phyloP scores from a whole-genome alignment of 1,140 invertebrate genomes.

The Ruditapes philippinarum region DNA sequence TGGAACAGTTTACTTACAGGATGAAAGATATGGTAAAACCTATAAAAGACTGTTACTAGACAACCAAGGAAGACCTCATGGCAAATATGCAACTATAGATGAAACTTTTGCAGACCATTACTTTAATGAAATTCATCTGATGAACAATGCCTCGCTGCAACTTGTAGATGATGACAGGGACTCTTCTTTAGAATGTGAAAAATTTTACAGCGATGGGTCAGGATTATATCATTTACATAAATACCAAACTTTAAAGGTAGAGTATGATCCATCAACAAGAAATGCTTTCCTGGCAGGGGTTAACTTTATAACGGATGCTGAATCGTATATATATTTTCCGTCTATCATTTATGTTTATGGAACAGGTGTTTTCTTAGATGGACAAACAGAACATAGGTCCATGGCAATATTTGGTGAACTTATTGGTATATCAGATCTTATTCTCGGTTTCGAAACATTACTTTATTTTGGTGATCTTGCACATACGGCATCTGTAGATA shows the following conservation, averaged over 20 bases:
- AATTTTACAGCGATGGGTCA: conserved; percentile 73
- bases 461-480: conserved; percentile 71
- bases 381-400: conserved; percentile 69
- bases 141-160: conserved; percentile 73
- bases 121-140: conserved; percentile 79
- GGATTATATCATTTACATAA: conserved; percentile 77
- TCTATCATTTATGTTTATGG: conserved; percentile 77
- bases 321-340: conserved; percentile 74
- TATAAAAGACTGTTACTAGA: conserved; percentile 76
- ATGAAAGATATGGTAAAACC: conserved; percentile 64
- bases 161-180: conserved; percentile 61
- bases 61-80: conserved; percentile 73
- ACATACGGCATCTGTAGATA: conserved; percentile 72
- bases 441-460: conserved; percentile 73
- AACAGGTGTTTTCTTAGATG: conserved; percentile 66
- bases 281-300: conserved; percentile 76
- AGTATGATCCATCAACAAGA: conserved; percentile 71
- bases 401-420: conserved; percentile 72
- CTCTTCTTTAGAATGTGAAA: conserved; percentile 69
- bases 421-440: conserved; percentile 74
- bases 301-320: conserved; percentile 77
- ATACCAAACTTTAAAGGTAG: conserved; percentile 71
- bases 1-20: conserved; percentile 79
- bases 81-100: conserved; percentile 77
- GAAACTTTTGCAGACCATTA: conserved; percentile 68